Evolutionary conservation across 2,888 invertebrate species (phyloP).

Genomic region (Adela reaumurella): DNA sequence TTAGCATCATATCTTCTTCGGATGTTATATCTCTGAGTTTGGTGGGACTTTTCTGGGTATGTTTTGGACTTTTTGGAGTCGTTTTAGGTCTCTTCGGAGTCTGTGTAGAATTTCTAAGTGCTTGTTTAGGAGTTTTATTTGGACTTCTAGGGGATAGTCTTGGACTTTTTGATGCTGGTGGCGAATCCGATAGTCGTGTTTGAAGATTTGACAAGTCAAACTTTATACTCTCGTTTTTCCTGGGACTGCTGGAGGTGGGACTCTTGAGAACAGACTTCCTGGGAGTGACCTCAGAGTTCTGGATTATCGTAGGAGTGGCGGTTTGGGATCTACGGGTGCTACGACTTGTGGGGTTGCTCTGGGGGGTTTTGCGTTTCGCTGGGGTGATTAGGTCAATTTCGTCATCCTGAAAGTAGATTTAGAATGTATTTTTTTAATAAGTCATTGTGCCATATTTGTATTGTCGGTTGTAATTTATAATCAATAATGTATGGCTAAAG

Average conservation of each 20-base stretch:
- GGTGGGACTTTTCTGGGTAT: too few species aligned
- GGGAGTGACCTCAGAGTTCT: slow-evolving; percentile 16
- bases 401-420: too few species aligned
- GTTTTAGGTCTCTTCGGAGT: too few species aligned
- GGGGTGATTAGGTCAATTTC: background rate
- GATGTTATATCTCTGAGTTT: slow-evolving; percentile 8
- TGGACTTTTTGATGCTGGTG: too few species aligned
- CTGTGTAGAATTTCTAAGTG: background rate
- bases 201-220: slow-evolving; percentile 41
- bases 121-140: too few species aligned
- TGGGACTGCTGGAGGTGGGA: slow-evolving; percentile 19
- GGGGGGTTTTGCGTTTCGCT: background rate
- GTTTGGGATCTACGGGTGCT: background rate
- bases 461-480: too few species aligned
- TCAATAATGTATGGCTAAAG: too few species aligned
- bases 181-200: too few species aligned
- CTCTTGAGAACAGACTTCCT: slow-evolving; percentile 36
- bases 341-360: background rate
- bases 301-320: background rate
- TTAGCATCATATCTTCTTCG: slow-evolving; percentile 22
- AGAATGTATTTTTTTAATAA: too few species aligned
- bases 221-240: slow-evolving; percentile 38
- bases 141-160: too few species aligned
- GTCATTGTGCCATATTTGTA: too few species aligned
- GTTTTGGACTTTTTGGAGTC: too few species aligned